Base-by-base conservation (phyloP, 2,797 vertebrate genomes). In the Taenioides sp. region DNA sequence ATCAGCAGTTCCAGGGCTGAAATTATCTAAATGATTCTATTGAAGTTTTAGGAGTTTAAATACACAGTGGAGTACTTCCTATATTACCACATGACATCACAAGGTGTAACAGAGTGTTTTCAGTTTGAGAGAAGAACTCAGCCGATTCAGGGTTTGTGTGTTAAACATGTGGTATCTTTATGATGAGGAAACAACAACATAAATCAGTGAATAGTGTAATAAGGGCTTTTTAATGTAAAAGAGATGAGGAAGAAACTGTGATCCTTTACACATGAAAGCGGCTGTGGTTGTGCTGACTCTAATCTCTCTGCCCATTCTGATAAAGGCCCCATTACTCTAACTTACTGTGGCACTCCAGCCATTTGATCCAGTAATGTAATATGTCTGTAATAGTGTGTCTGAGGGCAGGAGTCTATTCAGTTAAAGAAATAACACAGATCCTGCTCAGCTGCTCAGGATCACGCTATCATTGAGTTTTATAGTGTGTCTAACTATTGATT, bases 401-500 rank as follows among this genome's bases (percentile, higher is more conserved):
- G 16, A 52, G 59, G 40, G 50, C 25, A 37, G 16, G 34, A 68
- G 61, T 69, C 57, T 68, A 18, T 64, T 52, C 9, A 63, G 69
- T 60, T 5, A 16, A 69, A 73, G 47, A 63, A 40, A 76, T 61
- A 60, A 67, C 76, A 37, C 17, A 17, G 64, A 65, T 65, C 64
- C 23, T 65, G 23, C 40, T 65, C 43, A 27, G 63, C 23, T 65
- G 43, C 23, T 65, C n/a, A 3, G 43, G 70, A 67, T 23, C 49
- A 67, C 25, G 25, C 3, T 4, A 71, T 79, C 18, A 80, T 78
- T 78, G 73, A 54, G 50, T 80, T 75, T 71, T 70, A 80, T 89
- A 37, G 20, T 50, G 40, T 69, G 70, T 78, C 11, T 74, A 54
- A 50, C 49, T 60, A 86, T 84, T 78, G 81, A 85, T 80, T 83